Base-by-base conservation (phyloP, 2,888 invertebrate species). In the Eulithis prunata region DNA sequence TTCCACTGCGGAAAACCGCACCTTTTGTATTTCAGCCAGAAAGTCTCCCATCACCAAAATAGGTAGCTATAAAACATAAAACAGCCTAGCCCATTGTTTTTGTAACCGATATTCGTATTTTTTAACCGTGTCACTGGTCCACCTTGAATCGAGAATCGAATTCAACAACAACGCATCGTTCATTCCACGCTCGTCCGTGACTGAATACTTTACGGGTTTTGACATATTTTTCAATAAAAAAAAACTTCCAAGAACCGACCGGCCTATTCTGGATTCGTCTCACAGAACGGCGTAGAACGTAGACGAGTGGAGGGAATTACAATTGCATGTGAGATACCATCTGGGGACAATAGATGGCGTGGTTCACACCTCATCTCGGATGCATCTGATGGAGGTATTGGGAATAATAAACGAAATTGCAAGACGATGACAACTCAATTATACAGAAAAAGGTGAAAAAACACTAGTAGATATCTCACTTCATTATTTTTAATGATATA, bases 231-330 rank as follows among this genome's bases (percentile, higher is more conserved):
- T 83, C 78, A 73, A 54, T 54, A 78, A 71, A 76, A 75, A 69
- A 54, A 80, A 68, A 67, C 63, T 72, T 72, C 72, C 64, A 51
- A 72, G 73, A 72, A 73, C 43, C 6, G 3, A 52, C 43, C 59
- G 59, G 52, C 59, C 52, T 83, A 88, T 86, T 89, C 86, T 79
- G 79, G 81, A 90, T 89, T 83, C 89, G 72, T 76, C 78, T 83
- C 88, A 84, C 85, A 79, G 59, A 75, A 71, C 70, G 70, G 68
- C 68, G 67, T 62, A 65, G 73, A 70, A 73, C 76, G 74, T 62
- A 68, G 70, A 60, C 63, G 70, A 60, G 72, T 59, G 56, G 70
- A 14, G 62, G 70, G 88, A 83, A 87, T 88, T 74, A 78, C 84
- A 87, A 89, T 78, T 74, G 69, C 5, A 41, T 68, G 69, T 61